Evolutionary conservation across 2,113 vertebrate genomes (phyloP).

Genomic region (Alligator sinensis): DNA sequence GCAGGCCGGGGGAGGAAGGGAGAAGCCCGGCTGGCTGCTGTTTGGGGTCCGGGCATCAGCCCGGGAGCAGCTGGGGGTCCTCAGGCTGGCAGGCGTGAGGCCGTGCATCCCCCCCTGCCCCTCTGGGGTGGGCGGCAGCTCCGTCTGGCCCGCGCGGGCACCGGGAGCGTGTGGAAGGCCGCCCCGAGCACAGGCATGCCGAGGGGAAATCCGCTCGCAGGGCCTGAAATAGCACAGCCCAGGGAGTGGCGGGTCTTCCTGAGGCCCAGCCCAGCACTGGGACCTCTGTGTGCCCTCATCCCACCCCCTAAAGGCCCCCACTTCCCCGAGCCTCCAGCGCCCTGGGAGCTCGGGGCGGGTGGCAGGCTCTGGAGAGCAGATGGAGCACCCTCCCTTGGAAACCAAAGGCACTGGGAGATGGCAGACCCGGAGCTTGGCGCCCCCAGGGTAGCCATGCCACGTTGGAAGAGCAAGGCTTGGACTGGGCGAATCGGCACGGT

Average conservation of each 20-base stretch:
- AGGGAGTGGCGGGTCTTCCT: background rate
- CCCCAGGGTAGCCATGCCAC: too few relatives aligned
- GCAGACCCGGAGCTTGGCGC: too few relatives aligned
- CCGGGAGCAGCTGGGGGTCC: background rate
- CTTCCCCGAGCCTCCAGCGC: background rate
- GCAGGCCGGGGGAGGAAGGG: background rate
- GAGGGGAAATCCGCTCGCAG: background rate
- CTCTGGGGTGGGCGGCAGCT: background rate
- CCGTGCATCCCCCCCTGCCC: slow-evolving; percentile 10
- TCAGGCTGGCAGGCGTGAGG: background rate
- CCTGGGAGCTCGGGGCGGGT: background rate
- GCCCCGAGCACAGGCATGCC: background rate
- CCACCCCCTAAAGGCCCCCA: background rate
- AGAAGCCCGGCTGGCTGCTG: slow-evolving; percentile 3
- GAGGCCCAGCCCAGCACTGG: background rate
- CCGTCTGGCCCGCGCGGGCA: too few relatives aligned
- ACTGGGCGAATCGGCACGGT: too few relatives aligned
- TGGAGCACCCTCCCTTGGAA: background rate
- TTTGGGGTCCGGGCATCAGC: background rate
- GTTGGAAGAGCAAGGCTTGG: too few relatives aligned
- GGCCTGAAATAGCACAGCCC: background rate
- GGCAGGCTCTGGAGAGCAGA: background rate
- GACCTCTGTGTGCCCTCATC: background rate
- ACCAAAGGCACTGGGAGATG: background rate
- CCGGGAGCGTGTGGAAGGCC: background rate